phyloP scores from a whole-genome alignment of 2,797 vertebrate species.

The Chrosomus eos region DNA sequence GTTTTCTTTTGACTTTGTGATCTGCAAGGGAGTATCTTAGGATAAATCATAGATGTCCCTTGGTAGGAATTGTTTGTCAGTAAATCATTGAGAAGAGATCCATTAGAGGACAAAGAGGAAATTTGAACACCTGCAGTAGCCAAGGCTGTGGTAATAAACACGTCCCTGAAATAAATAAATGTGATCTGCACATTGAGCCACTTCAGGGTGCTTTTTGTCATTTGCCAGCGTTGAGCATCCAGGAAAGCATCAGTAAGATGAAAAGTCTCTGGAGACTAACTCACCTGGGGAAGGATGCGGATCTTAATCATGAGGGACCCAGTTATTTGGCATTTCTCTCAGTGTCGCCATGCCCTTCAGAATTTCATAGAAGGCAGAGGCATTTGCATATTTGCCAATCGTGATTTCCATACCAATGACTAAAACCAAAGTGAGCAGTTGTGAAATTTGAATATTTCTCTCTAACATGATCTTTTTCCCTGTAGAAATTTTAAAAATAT shows the following conservation, averaged over 20 bases:
- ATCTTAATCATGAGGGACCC: slow-evolving; percentile 79
- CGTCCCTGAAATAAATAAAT: slow-evolving; percentile 51
- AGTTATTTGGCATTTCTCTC: slow-evolving; percentile 69
- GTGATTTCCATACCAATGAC: slow-evolving; percentile 45
- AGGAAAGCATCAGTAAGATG: slow-evolving; percentile 74
- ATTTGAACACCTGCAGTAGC: slow-evolving; percentile 44
- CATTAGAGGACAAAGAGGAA: slow-evolving; percentile 47
- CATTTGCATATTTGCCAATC: slow-evolving; percentile 76
- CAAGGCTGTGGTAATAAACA: slow-evolving; percentile 30
- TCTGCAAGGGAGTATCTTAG: slow-evolving; percentile 6
- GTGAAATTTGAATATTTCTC: slow-evolving; percentile 10
- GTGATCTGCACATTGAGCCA: slow-evolving; percentile 32
- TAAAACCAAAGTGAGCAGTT: slow-evolving; percentile 9
- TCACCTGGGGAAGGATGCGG: slow-evolving; percentile 68
- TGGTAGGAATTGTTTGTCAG: slow-evolving; percentile 33
- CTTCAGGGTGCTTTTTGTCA: slow-evolving; percentile 63
- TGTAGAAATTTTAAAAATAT: not conserved
- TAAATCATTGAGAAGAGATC: slow-evolving; percentile 40
- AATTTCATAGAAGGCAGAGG: slow-evolving; percentile 49
- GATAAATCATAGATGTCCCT: slow-evolving; percentile 54
- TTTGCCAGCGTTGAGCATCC: slow-evolving; percentile 70
- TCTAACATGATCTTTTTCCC: not conserved
- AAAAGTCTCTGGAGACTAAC: slow-evolving; percentile 74
- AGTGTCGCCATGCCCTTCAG: slow-evolving; percentile 49
- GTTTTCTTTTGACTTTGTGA: slow-evolving; percentile 12